These are phyloP conservation scores for Drosophila kepulauana DNA, from an alignment of 1,140 invertebrate genomes.

Conservation along the genomic window DNA sequence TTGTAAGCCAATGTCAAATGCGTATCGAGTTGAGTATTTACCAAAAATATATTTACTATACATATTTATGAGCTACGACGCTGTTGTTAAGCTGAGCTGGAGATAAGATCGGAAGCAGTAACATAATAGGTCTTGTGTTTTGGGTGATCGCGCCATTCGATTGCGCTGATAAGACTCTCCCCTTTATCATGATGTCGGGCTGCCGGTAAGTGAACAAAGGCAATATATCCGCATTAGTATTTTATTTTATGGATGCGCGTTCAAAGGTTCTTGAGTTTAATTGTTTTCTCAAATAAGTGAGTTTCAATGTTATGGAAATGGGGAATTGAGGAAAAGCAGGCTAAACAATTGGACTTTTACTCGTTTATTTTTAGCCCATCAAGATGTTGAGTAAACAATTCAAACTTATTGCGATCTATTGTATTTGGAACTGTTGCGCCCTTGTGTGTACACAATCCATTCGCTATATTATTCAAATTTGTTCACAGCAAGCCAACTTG, in stretches of 20 bases:
- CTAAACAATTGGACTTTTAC: slow-evolving; percentile 19
- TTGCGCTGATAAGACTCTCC: slow-evolving; percentile 24
- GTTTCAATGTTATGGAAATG: slow-evolving; percentile 57
- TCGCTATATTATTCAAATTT: slow-evolving; percentile 21
- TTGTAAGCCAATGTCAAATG: slow-evolving; percentile 74
- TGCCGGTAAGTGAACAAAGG: slow-evolving; percentile 31
- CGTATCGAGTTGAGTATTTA: background rate
- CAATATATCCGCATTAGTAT: slow-evolving; percentile 18
- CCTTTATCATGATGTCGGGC: background rate
- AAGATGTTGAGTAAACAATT: slow-evolving; percentile 38
- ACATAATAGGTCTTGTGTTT: slow-evolving; percentile 13
- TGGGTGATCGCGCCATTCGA: slow-evolving; percentile 34
- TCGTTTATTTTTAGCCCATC: slow-evolving; percentile 38
- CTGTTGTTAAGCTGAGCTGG: slow-evolving; percentile 4
- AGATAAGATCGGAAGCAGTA: slow-evolving; percentile 38
- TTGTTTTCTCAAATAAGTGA: slow-evolving; percentile 24
- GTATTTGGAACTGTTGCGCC: slow-evolving; percentile 23
- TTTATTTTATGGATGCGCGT: background rate
- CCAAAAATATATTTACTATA: slow-evolving; percentile 15
- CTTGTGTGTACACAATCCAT: slow-evolving; percentile 22
- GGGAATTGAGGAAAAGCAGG: slow-evolving; percentile 11
- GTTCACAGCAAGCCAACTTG: slow-evolving; percentile 35
- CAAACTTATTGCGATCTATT: slow-evolving; percentile 32
- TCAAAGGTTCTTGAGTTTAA: slow-evolving; percentile 30
- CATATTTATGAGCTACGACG: slow-evolving; percentile 18